Evolutionary conservation across 2,797 vertebrate genomes (phyloP).

Genomic region (Tenualosa ilisha): DNA sequence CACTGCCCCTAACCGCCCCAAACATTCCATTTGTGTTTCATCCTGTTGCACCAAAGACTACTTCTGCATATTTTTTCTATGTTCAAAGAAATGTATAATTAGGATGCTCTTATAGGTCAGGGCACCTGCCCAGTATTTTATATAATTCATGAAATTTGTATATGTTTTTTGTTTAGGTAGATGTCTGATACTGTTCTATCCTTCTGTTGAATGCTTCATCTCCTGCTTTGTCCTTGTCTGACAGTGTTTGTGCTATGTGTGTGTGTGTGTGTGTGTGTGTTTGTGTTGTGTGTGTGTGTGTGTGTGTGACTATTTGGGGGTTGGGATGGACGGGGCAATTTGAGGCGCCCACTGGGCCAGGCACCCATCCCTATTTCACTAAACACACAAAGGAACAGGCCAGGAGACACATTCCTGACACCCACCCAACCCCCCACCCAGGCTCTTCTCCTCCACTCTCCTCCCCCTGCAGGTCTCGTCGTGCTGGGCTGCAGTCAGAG

Average conservation of each 20-base stretch:
- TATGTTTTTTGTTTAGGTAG: not conserved
- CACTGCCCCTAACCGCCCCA: no score
- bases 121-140: no score
- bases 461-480: slow-evolving; percentile 68
- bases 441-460: slow-evolving; percentile 54
- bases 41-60: not conserved
- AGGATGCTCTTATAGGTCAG: not conserved
- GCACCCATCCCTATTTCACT: slow-evolving; percentile 71
- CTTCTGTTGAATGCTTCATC: not conserved
- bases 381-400: slow-evolving; percentile 78
- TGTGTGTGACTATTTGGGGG: not conserved
- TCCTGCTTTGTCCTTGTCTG: not conserved
- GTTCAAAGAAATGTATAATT: not conserved
- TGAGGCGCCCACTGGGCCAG: slow-evolving; percentile 64
- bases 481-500: slow-evolving; percentile 57
- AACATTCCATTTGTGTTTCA: not conserved
- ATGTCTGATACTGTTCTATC: not conserved
- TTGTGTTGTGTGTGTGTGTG: slow-evolving; percentile 7
- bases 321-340: slow-evolving; percentile 56
- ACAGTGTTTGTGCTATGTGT: not conserved
- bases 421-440: slow-evolving; percentile 65
- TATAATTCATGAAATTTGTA: no score
- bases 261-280: no score
- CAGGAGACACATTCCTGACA: slow-evolving; percentile 80
- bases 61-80: not conserved